Evolutionary conservation across 1,140 invertebrate species (phyloP), one percentile per base, ranked within the genome.

Genomic region (Parasteatoda tepidariorum): DNA sequence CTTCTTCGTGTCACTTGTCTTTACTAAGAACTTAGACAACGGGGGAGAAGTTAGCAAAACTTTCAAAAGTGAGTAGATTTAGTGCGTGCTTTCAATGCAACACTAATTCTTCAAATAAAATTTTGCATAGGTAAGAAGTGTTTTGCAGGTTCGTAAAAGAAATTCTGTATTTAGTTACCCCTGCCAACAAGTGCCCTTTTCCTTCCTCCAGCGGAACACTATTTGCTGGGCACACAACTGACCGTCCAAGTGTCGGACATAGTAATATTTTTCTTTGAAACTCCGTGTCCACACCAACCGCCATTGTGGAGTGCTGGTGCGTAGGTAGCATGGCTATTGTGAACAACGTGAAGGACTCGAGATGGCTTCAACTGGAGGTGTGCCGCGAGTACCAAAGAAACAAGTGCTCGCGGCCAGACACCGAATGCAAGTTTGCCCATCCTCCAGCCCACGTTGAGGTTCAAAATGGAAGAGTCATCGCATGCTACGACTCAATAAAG

Each of bases 401-500:
- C 92, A 99, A 99, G 92, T 99, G 98, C 91, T 96, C 97, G 86
- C 93, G 98, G 87, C 95, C 97, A 48, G 98, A 99, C 92, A 96
- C 95, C 86, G 98, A 99, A 91, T 99, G 98, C 93, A 99, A 99
- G 92, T 99, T 99, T 90, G 98, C 98, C 85, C 98, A 99, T 93
- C 98, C 98, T 61, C 97, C 97, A 74, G 93, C 97, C 86, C 98
- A 99, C 91, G 98, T 99, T 87, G 98, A 99, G 92, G 97, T 99
- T 87, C 98, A 99, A 92, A 99, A 99, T 91, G 98, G 98, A 90
- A 93, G 98, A 88, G 98, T 99, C 87, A 99, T 97, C 85, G 98
- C 98, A 86, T 99, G 98, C 92, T 99, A 99, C 93, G 98, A 99
- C 92, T 98, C 97, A 90, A 99, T 99, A 90, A 99, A 99, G 97